Evolutionary conservation across 2,113 vertebrate genomes (phyloP).

Genomic region (Hippolais icterina): DNA sequence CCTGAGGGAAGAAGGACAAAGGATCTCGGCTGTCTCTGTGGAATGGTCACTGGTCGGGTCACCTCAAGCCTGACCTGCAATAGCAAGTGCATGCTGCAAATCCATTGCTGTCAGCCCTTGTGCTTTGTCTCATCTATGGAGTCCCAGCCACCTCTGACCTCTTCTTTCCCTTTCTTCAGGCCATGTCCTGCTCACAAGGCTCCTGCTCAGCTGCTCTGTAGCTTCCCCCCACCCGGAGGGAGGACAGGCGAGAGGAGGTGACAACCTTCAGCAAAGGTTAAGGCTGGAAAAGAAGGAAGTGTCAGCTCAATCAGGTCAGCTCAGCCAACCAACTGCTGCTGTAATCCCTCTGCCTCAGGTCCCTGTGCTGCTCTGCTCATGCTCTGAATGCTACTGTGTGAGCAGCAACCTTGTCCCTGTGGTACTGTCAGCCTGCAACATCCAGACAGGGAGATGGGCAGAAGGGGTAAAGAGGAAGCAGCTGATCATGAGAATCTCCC

Average conservation of each 20-base stretch:
- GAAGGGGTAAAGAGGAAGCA: neutral
- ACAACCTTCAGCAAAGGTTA: neutral
- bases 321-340: neutral
- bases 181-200: neutral
- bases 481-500: neutral
- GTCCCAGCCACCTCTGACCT: neutral
- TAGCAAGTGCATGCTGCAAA: neutral
- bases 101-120: neutral
- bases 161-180: neutral
- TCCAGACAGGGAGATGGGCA: neutral
- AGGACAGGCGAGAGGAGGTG: neutral
- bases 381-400: accelerated
- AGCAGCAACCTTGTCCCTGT: neutral
- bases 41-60: neutral
- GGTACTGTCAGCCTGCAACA: neutral
- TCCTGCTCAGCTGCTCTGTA: neutral
- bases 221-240: neutral
- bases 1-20: slow-evolving; percentile 19
- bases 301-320: slow-evolving; percentile 4
- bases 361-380: neutral
- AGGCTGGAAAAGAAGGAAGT: neutral
- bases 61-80: slow-evolving; percentile 18
- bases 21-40: neutral
- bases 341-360: neutral
- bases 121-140: neutral